Evolutionary conservation across 2,113 vertebrate genomes (phyloP), one percentile per base, ranked within the genome.

Genomic region (Anarhynchus alexandrinus): DNA sequence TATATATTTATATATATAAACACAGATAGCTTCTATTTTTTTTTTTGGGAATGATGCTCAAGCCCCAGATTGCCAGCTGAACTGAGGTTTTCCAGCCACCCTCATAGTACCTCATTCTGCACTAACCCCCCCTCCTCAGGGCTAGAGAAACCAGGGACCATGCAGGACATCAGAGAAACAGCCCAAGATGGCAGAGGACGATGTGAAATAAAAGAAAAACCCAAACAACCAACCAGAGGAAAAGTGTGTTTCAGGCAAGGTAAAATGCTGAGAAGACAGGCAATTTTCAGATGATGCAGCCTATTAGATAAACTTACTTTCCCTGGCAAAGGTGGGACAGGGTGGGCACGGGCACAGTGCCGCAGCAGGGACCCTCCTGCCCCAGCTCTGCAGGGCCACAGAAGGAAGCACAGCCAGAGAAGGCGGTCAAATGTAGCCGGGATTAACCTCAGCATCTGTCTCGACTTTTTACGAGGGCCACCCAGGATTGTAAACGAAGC

Each of bases 401-500:
- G 55, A 16, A 22, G 49, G 72, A 49, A 26, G 49, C 23, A 8
- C n/a, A 32, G 69, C 8, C 27, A 34, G 43, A 32, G 21, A 19
- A 9, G 6, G 45, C 0, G 0, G 77, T 54, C 69, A 22, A 64
- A 70, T 0, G 34, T 20, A 38, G 18, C 57, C 1, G 1, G 22
- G 36, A 42, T 34, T 18, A 10, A 71, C 15, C 34, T 77, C 64
- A 38, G 32, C 43, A 52, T 52, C 79, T 58, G 51, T 51, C 71
- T 54, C 2, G 4, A 5, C 27, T 30, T 70, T 34, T 71, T 10
- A 34, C 7, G 2, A 78, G 58, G 78, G 57, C 76, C 87, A 76
- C 64, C 29, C 87, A 76, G 57, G 64, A 12, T 2, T 30, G 76
- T 23, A 52, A 82, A 59, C 8, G 7, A 34, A 82, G 51, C 79